Evolutionary conservation across 1,140 invertebrate genomes (phyloP), one percentile per base, ranked within the genome.

Genomic region (Drosophila chauvacae): DNA sequence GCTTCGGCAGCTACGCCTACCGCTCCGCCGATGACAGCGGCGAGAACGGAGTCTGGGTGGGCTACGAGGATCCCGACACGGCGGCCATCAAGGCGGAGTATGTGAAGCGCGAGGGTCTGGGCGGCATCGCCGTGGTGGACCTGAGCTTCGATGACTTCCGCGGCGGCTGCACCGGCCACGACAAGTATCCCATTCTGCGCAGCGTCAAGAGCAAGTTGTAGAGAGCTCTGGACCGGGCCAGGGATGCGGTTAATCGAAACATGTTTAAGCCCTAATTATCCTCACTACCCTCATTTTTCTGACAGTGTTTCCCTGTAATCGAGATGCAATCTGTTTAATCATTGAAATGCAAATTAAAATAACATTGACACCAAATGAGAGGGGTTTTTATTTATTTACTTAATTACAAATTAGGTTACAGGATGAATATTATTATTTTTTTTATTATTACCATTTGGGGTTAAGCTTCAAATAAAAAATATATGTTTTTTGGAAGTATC

Each of bases 41-140:
- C 9, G 94, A 95, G 13, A 95, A 95, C 7, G 96, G 97, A 14
- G 94, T 98, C 50, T 99, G 98, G 98, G 96, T 98, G 0, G 96
- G 96, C 41, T 98, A 96, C 88, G 98, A 99, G 87, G 97, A 98
- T 91, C 95, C 96, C 0, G 96, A 97, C 56, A 97, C 96, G 1
- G 96, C 97, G 45, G 95, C 95, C 39, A 95, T 96, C 62, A 99
- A 98, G 91, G 96, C 96, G 1, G 91, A 94, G 5, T 98, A 96
- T 80, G 96, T 95, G 6, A 94, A 96, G 79, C 94, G 94, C 3
- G 96, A 96, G 83, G 95, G 95, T 26, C 94, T 97, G 4, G 97
- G 97, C 23, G 97, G 97, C 37, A 94, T 97, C 2, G 97, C 97
- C 13, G 93, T 98, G 5, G 94, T 95, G 50, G 97, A 98, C 66